Evolutionary conservation across 2,113 vertebrate species (phyloP).

Genomic region (Plecotus auritus): DNA sequence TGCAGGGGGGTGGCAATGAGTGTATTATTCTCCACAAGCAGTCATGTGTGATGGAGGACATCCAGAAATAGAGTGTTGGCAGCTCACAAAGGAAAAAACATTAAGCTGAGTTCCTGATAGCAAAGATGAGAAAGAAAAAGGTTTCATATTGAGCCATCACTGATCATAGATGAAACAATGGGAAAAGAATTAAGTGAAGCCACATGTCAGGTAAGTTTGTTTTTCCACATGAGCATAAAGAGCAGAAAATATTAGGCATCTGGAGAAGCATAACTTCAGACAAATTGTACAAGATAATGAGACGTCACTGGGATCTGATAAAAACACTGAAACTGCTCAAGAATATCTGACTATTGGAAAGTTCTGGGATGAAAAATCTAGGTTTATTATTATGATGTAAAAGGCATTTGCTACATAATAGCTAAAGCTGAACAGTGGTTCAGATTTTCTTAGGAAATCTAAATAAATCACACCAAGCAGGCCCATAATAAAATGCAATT

Average conservation of each 20-base stretch:
- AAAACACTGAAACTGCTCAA: constrained; percentile 22
- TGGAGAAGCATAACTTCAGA: neutral
- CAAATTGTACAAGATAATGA: constrained; percentile 13
- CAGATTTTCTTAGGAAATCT: constrained; percentile 4
- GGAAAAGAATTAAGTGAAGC: neutral
- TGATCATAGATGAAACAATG: neutral
- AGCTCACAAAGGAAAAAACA: neutral
- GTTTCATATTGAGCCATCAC: neutral
- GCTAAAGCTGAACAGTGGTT: neutral
- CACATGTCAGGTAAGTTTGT: neutral
- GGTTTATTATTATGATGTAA: constrained; percentile 37
- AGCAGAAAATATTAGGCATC: neutral
- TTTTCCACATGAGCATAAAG: neutral
- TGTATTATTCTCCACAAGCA: neutral
- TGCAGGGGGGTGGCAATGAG: fast-evolving
- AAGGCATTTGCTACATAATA: constrained; percentile 36
- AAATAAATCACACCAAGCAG: constrained; percentile 23
- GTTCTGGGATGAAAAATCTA: constrained; percentile 15
- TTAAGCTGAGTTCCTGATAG: neutral
- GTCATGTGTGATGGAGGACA: fast-evolving
- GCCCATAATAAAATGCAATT: constrained; percentile 8
- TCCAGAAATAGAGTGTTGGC: neutral
- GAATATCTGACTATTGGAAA: constrained; percentile 35
- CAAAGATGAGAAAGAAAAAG: neutral
- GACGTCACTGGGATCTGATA: neutral